Conservation (phyloP, 1,140 invertebrate genomes). For the Meloidogyne chitwoodi region DNA sequence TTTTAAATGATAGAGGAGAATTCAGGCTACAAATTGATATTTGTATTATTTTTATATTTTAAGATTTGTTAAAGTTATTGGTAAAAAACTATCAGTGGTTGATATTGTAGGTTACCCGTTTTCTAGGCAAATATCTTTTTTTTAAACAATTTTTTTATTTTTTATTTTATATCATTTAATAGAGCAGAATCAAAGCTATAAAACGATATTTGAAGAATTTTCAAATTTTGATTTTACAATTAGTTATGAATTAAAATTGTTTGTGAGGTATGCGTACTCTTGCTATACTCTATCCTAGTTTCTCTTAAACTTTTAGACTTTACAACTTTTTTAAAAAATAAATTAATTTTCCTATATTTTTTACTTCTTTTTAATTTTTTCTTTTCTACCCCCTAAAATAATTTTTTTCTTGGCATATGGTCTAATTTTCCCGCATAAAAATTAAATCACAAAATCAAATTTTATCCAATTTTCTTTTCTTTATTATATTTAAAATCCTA, state of each 20-base stretch:
- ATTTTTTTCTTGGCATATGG: not conserved
- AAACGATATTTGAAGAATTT: not conserved
- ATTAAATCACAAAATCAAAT: not conserved
- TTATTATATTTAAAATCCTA: not conserved
- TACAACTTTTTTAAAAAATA: too few relatives aligned
- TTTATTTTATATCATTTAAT: not conserved
- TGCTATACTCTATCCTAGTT: too few relatives aligned
- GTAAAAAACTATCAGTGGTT: not conserved
- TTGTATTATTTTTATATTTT: not conserved
- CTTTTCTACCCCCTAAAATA: not conserved
- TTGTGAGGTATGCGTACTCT: too few relatives aligned
- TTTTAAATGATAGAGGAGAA: not conserved
- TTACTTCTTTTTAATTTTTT: too few relatives aligned
- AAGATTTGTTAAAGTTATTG: not conserved
- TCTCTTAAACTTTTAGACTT: too few relatives aligned
- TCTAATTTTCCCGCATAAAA: not conserved
- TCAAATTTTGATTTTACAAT: not conserved
- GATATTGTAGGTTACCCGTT: too few relatives aligned
- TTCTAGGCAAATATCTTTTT: not conserved
- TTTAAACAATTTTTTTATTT: not conserved
- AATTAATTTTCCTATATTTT: too few relatives aligned
- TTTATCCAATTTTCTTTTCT: not conserved
- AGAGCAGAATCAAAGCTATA: not conserved
- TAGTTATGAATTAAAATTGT: too few relatives aligned
- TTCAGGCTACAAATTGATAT: not conserved